Evolutionary conservation across 2,888 invertebrate species (phyloP).

Genomic region (Boloria euphrosyne): DNA sequence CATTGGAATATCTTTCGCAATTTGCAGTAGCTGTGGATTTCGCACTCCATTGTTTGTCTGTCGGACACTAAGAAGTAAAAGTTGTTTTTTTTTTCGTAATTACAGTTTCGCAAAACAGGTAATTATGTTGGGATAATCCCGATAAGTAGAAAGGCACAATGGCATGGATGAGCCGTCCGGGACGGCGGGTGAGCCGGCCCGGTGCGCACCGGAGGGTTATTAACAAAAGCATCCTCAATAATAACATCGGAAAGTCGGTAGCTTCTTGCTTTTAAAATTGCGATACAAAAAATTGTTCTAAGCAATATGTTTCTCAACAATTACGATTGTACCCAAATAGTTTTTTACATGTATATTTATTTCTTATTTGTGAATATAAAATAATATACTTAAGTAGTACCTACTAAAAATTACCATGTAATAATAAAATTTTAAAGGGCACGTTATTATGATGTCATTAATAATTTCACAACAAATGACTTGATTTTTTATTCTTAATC

Average conservation of each 20-base stretch:
- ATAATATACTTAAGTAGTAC: too few relatives aligned
- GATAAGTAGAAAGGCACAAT: conserved; percentile 66
- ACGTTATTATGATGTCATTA: too few relatives aligned
- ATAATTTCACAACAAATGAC: too few relatives aligned
- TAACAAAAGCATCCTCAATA: conserved; percentile 68
- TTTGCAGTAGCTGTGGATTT: conserved; percentile 50
- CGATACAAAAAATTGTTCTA: conserved; percentile 59
- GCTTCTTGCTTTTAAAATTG: conserved; percentile 76
- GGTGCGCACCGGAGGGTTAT: conserved; percentile 62
- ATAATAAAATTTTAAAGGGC: too few relatives aligned
- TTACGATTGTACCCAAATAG: background rate
- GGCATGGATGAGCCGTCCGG: conserved; percentile 53
- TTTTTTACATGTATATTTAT: too few relatives aligned
- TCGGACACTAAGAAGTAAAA: conserved; percentile 63
- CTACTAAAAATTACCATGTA: too few relatives aligned
- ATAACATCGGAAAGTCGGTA: conserved; percentile 79
- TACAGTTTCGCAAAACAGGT: conserved; percentile 74
- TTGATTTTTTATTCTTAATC: too few relatives aligned
- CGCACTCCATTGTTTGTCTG: conserved; percentile 51
- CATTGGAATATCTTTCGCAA: conserved; percentile 41
- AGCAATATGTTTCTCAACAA: conserved; percentile 42
- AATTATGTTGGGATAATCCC: conserved; percentile 75
- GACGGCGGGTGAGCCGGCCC: conserved; percentile 54
- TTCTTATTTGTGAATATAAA: too few relatives aligned
- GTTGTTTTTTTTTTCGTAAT: conserved; percentile 64